A percentile compares a stretch with the other conserved stretches of the same genome.
These are phyloP conservation scores for Lepidocolaptes lacrymiger DNA, from an alignment of 2,797 vertebrate genomes.

Conservation along the genomic window DNA sequence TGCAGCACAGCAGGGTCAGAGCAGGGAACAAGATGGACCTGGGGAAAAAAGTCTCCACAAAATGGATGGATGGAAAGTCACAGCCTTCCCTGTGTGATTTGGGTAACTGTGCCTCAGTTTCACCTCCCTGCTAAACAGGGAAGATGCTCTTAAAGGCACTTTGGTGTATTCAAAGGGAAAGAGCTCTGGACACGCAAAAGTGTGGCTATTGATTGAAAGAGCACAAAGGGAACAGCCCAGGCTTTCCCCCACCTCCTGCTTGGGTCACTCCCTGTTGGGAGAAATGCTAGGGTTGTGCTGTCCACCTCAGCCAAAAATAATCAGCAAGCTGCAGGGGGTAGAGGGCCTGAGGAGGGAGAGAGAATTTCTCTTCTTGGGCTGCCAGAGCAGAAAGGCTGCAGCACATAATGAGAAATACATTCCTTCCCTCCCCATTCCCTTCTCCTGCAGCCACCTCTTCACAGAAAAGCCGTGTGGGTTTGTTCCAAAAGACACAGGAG, in stretches of 20 bases:
- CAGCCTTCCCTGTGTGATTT: background rate
- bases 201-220: background rate
- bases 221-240: background rate
- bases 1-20: background rate
- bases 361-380: background rate
- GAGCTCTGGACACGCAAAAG: background rate
- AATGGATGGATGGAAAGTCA: background rate
- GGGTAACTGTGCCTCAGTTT: background rate
- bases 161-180: background rate
- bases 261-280: slow-evolving; percentile 23
- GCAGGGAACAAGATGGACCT: background rate
- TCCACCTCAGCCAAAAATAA: slow-evolving; percentile 63
- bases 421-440: background rate
- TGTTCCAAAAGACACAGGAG: slow-evolving; percentile 31
- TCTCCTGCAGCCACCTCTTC: slow-evolving; percentile 16
- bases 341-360: background rate
- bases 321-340: slow-evolving; percentile 35
- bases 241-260: background rate
- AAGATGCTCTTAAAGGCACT: background rate
- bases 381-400: background rate
- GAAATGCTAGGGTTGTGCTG: slow-evolving; percentile 13
- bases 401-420: slow-evolving; percentile 8
- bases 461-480: background rate
- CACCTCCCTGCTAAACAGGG: background rate
- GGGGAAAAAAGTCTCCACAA: background rate